Percentiles rank a stretch among this genome's conserved stretches.
Conservation (phyloP, 2,797 vertebrate species). For the Lutjanus campechanus region DNA sequence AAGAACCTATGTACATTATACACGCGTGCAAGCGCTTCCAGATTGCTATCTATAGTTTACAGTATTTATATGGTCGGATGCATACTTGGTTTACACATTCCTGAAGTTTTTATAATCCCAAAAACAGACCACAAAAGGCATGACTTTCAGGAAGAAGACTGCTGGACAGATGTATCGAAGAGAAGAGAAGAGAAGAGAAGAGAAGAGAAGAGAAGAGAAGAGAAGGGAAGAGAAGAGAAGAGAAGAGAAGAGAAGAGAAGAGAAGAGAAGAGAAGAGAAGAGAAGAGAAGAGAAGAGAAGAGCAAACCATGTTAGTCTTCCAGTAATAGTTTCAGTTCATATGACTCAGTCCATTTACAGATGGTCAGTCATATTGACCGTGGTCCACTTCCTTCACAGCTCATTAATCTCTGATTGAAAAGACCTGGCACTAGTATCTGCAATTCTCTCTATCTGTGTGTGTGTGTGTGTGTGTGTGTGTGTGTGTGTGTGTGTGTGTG, state of each 20-base stretch:
- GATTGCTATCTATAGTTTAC: background rate
- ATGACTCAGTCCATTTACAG: constrained; percentile 72
- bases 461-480: no score
- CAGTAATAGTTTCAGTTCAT: constrained; percentile 59
- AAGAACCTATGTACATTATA: background rate
- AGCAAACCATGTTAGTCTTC: constrained; percentile 49
- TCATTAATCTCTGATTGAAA: constrained; percentile 64
- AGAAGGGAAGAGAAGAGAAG: background rate
- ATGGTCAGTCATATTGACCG: constrained; percentile 64
- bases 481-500: no score
- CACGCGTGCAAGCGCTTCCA: constrained; percentile 6
- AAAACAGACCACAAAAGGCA: constrained; percentile 28
- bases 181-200: constrained; percentile 17
- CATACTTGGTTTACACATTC: constrained; percentile 24
- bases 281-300: background rate
- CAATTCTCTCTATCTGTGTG: background rate
- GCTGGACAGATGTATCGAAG: constrained; percentile 29
- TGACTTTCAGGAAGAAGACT: constrained; percentile 27
- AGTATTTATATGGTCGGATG: constrained; percentile 16
- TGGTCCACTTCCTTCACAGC: constrained; percentile 52
- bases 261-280: background rate
- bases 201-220: constrained; percentile 30
- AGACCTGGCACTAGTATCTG: constrained; percentile 29
- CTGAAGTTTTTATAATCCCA: constrained; percentile 39
- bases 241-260: constrained; percentile 23